phyloP scores from a whole-genome alignment of 2,113 vertebrate species.

The Pteruthius melanotis region DNA sequence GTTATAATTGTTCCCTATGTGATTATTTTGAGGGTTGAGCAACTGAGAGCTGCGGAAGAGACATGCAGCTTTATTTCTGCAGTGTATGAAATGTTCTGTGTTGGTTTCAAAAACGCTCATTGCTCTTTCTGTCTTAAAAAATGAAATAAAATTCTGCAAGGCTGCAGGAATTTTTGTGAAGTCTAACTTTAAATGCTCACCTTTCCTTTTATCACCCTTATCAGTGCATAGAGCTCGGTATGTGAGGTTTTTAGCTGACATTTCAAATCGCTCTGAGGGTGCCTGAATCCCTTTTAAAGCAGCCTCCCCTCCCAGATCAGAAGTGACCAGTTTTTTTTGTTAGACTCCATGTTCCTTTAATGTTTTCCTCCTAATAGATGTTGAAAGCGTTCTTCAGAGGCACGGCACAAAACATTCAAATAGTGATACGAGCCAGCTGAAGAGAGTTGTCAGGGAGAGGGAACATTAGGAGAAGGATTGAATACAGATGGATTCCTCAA shows the following conservation, averaged over 20 bases:
- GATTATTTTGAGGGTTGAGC: conserved; percentile 56
- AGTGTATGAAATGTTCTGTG: not conserved
- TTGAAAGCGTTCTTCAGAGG: conserved; percentile 63
- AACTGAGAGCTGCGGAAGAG: conserved; percentile 10
- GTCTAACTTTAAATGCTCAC: conserved; percentile 55
- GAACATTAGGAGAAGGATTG: conserved; percentile 58
- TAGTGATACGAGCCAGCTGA: conserved; percentile 60
- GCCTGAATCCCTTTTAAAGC: conserved; percentile 43
- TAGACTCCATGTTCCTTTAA: conserved; percentile 60
- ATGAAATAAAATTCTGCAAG: not conserved
- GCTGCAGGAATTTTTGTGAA: conserved; percentile 46
- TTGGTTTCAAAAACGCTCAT: not conserved
- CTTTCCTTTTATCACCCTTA: conserved; percentile 44
- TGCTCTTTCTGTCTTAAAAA: conserved; percentile 4
- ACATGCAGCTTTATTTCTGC: not conserved
- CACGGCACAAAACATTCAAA: conserved; percentile 51
- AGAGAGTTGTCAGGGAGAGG: conserved; percentile 62
- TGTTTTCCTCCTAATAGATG: conserved; percentile 59
- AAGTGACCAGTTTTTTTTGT: conserved; percentile 42
- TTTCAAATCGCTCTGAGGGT: conserved; percentile 29
- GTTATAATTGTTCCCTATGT: conserved; percentile 26
- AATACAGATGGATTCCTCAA: conserved; percentile 69
- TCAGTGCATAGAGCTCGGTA: not conserved
- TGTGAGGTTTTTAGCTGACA: conserved; percentile 44
- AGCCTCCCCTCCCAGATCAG: conserved; percentile 58